Evolutionary conservation across 1,140 invertebrate genomes (phyloP).

Genomic region (Drosophila cardini): DNA sequence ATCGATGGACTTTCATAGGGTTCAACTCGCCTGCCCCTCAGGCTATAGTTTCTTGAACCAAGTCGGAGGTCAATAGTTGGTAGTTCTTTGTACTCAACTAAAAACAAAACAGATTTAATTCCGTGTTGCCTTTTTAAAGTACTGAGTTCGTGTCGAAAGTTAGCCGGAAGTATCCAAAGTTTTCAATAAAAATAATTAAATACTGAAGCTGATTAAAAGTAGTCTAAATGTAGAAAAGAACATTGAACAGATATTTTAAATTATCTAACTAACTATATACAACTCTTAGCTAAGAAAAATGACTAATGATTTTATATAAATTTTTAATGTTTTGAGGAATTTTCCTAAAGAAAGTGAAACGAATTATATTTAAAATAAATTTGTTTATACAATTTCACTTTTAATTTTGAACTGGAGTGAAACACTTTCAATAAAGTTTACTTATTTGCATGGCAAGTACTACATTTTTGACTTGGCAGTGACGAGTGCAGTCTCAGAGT

Average conservation of each 20-base stretch:
- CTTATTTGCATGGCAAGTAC: slow-evolving; percentile 16
- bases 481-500: not conserved
- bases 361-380: slow-evolving; percentile 5
- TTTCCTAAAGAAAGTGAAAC: slow-evolving; percentile 2
- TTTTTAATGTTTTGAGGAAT: not conserved
- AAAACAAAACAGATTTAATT: slow-evolving; percentile 7
- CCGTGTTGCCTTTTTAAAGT: not conserved
- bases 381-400: not conserved
- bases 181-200: too few species aligned
- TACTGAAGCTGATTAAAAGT: too few species aligned
- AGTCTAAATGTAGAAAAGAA: too few species aligned
- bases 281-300: too few species aligned
- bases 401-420: slow-evolving; percentile 2
- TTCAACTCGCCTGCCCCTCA: slow-evolving; percentile 5
- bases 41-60: slow-evolving; percentile 5
- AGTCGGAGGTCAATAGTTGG: slow-evolving; percentile 23
- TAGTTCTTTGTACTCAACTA: not conserved
- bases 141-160: too few species aligned
- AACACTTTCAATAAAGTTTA: slow-evolving; percentile 2
- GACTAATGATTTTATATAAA: not conserved
- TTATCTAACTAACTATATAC: too few species aligned
- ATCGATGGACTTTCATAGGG: slow-evolving; percentile 17
- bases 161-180: too few species aligned
- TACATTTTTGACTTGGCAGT: not conserved
- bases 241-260: too few species aligned